These are phyloP conservation scores for Antrozous pallidus DNA, from an alignment of 2,797 vertebrate species.

Conservation along the genomic window DNA sequence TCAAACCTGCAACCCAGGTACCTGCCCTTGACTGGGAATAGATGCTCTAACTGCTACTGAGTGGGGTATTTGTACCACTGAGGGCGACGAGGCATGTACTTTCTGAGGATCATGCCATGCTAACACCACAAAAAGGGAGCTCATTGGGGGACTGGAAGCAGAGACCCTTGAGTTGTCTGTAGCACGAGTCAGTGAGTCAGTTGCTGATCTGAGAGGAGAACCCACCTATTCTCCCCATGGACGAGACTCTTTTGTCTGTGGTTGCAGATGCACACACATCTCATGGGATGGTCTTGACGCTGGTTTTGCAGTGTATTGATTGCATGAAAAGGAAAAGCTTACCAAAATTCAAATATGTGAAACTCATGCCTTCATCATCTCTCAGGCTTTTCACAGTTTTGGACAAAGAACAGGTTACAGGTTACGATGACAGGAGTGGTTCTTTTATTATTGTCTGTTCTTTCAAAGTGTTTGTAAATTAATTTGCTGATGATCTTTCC, in stretches of 20 bases:
- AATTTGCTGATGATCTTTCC: conserved; percentile 70
- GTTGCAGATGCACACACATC: not conserved
- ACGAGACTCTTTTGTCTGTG: not conserved
- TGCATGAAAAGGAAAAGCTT: not conserved
- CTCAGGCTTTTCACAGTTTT: not conserved
- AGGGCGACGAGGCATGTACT: not conserved
- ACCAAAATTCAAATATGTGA: not conserved
- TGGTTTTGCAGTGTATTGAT: not conserved
- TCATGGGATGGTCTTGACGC: not conserved
- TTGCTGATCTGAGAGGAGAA: not conserved
- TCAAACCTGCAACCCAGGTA: too few species aligned
- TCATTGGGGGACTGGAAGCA: not conserved
- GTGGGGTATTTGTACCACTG: too few species aligned
- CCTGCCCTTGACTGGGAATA: too few species aligned
- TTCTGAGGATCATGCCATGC: not conserved
- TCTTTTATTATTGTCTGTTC: conserved; percentile 32
- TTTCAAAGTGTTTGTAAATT: conserved; percentile 70
- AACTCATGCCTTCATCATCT: not conserved
- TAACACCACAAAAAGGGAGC: not conserved
- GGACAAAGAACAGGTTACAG: conserved; percentile 16
- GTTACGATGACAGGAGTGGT: not conserved
- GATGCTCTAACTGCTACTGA: too few species aligned
- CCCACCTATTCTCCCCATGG: not conserved
- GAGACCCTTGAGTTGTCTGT: not conserved
- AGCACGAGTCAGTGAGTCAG: too few species aligned